Base-by-base conservation (phyloP, 2,113 vertebrate genomes). In the Pangasianodon gigas region DNA sequence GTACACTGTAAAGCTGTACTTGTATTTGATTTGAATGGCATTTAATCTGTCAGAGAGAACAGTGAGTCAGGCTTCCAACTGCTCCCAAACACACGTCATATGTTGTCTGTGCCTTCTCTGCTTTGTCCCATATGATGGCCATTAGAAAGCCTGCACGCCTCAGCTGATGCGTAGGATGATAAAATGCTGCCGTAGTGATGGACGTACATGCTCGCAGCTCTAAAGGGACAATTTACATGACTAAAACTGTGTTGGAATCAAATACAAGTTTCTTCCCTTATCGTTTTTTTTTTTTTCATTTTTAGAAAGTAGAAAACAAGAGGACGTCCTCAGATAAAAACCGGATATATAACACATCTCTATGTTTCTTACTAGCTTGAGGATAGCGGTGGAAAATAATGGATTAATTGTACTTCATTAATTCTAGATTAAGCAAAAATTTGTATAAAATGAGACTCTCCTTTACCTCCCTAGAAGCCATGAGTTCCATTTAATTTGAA, bases 21-120 rank as follows among this genome's bases (percentile, higher is more conserved):
- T 7, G 19, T 60, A 13, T 60, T 60, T 84, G 32, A 84, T 84
- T 84, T 3, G 56, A 60, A 44, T 60, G 86, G n/a, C 48, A 86
- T 87, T 77, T 87, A 29, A 77, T 87, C 71, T 58, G 71, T 44
- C 24, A 58, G 51, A 16, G 54, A 77, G 69, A 87, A 48, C 41
- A 58, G 54, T 79, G 86, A 87, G 37, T 79, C 86, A 87, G 69
- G 69, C 69, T 56, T 87, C 85, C 69, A 75, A 75, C 69, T 54
- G 67, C n/a, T 87, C 82, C 48, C 67, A 41, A 62, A 87, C 86
- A 62, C 52, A 32, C 26, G 32, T 87, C 71, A 77, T 87, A 87
- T 75, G 71, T 46, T 77, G 71, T 79, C 86, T 60, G 86, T 65
- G 41, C 51, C 18, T 80, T 46, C 44, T 62, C 86, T 32, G 71